A percentile compares a stretch with the other conserved stretches of the same genome.
These are phyloP conservation scores for Matsumyia berberina DNA, from an alignment of 2,888 invertebrate genomes.

Conservation along the genomic window DNA sequence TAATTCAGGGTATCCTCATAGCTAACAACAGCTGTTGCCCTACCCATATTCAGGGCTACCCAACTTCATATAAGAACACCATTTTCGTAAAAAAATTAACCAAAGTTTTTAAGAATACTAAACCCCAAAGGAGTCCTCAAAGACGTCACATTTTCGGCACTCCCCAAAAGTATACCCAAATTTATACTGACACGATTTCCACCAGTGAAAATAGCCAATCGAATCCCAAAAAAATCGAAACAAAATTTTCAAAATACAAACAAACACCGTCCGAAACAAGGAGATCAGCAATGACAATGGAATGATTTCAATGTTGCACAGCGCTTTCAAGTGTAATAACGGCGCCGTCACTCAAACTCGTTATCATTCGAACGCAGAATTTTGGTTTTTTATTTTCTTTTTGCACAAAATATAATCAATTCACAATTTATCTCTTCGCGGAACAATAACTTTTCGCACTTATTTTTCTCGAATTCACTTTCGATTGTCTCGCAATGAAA, in stretches of 20 bases:
- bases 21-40: too few relatives aligned
- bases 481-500: slow-evolving; percentile 21
- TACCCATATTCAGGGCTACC: too few relatives aligned
- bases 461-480: slow-evolving; percentile 18
- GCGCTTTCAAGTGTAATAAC: background rate
- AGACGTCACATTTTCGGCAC: too few relatives aligned
- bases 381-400: slow-evolving; percentile 14
- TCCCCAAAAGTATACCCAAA: too few relatives aligned
- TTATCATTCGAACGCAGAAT: slow-evolving; percentile 41
- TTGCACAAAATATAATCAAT: slow-evolving; percentile 39
- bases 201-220: too few relatives aligned
- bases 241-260: slow-evolving; percentile 1
- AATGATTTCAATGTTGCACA: slow-evolving; percentile 48
- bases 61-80: too few relatives aligned
- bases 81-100: too few relatives aligned
- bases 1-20: too few relatives aligned
- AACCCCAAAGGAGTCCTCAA: too few relatives aligned
- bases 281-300: slow-evolving; percentile 31
- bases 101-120: too few relatives aligned
- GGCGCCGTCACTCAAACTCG: slow-evolving; percentile 4
- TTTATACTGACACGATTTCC: too few relatives aligned
- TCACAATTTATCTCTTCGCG: slow-evolving; percentile 12
- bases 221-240: background rate
- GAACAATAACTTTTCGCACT: background rate
- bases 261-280: background rate